A percentile compares a stretch with the other conserved stretches of the same genome.
These are phyloP conservation scores for Lithophane ornitopus DNA, from an alignment of 2,888 invertebrate species.

Conservation along the genomic window DNA sequence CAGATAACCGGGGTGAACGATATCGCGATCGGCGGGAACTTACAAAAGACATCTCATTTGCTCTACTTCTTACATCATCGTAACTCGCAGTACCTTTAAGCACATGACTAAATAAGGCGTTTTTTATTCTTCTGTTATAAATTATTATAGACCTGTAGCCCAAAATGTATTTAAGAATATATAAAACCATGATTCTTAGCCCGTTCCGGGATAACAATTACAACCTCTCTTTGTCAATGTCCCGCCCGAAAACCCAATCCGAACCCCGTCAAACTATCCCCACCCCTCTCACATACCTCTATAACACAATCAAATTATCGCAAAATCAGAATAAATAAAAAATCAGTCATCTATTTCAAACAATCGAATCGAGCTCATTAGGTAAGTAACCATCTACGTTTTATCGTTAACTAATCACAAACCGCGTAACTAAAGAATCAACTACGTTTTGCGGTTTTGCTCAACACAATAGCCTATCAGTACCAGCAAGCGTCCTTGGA, in stretches of 20 bases:
- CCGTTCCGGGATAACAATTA: neutral
- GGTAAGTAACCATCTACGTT: neutral
- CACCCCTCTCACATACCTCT: too few species aligned
- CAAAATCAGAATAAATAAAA: too few species aligned
- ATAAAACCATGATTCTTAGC: too few species aligned
- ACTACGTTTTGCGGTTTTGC: slow-evolving; percentile 26
- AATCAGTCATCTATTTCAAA: neutral
- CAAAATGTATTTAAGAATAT: neutral
- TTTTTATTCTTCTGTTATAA: too few species aligned
- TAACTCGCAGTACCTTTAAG: too few species aligned
- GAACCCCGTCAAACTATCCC: too few species aligned
- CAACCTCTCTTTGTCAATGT: neutral
- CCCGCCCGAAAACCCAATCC: neutral
- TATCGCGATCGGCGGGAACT: slow-evolving; percentile 46
- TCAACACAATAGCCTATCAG: neutral
- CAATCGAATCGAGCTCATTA: neutral
- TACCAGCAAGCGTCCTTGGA: slow-evolving; percentile 19
- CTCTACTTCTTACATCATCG: slow-evolving; percentile 38
- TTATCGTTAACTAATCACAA: slow-evolving; percentile 14
- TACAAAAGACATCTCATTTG: slow-evolving; percentile 11
- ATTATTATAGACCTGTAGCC: neutral
- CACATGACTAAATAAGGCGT: too few species aligned
- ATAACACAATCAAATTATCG: neutral
- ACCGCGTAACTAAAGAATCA: slow-evolving; percentile 37
- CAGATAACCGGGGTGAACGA: slow-evolving; percentile 42